Evolutionary conservation across 2,888 invertebrate species (phyloP), one percentile per base, ranked within the genome.

Genomic region (Balanococcus diminutus): DNA sequence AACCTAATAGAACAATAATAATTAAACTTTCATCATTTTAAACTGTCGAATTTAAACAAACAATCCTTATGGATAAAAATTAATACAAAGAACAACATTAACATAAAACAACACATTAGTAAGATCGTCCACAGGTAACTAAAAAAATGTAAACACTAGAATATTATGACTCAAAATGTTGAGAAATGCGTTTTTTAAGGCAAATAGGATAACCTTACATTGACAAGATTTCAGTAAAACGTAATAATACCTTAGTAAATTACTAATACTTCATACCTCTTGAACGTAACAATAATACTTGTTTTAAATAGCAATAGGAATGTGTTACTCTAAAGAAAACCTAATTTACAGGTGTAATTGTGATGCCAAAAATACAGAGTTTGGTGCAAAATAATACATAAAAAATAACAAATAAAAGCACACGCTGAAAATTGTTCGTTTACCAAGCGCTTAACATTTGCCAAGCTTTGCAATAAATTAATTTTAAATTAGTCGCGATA

Each of bases 101-200:
- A 61, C 28, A 28, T 28, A 67, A 67, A 67, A 67, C 28, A 67
- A 67, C 67, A 67, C 28, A 25, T 67, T 16, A 2, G 16, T 67
- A 67, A 67, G 67, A 67, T 67, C 67, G 31, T 67, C 16, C 28
- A 67, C 67, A 67, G 67, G 67, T 67, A 67, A 67, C 67, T 67
- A 28, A 28, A 16, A n/a, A 67, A 67, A 67, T 16, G 67, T 28
- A 31, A 28, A 16, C 28, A 28, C 67, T 67, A 67, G 19, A 67
- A 67, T 28, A 25, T 22, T 61, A 61, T 67, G 67, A 67, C 67
- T 67, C 28, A 67, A 67, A 67, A 67, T 28, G 28, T 67, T 14
- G 31, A 67, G 6, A 67, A 67, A 67, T 67, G 67, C 67, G 5
- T 25, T 28, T 25, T 61, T 16, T 3, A 67, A 67, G 11, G 56